Evolutionary conservation across 2,888 invertebrate species (phyloP), one percentile per base, ranked within the genome.

Genomic region (Xanthia togata): DNA sequence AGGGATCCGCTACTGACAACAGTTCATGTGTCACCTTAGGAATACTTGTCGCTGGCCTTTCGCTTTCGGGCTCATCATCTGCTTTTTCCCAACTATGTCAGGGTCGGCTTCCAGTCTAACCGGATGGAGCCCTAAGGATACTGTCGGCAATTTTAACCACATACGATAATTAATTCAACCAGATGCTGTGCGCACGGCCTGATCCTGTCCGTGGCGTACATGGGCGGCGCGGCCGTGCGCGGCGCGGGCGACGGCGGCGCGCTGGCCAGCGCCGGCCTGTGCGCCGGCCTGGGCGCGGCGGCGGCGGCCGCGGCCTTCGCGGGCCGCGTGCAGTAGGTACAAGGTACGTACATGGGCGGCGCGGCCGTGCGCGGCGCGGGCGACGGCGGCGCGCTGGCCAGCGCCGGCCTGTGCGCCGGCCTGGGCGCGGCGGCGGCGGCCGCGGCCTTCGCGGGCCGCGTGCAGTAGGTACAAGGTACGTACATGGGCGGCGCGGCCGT

Each of bases 101-200:
- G 44, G 44, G 44, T 44, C 44, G 14, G 44, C 44, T 44, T 14
- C 44, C 14, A 44, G 44, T 44, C 12, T 14, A 44, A 44, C 44
- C 12, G 12, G 47, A 47, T 50, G 20, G 20, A 20, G 20, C 50
- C 20, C 8, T 20, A 50, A 47, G 5, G 41, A 41, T 41, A 41
- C 9, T 41, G 41, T 41, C 41, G 41, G 41, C 41, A 11, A 9
- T 41, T 41, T 0, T 41, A 41, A 41, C 41, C 41, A 41, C 9
- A 41, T 17, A 44, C 14, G 14, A 4, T 44, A n/a, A n/a, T 14
- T 0, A 5, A 47, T 17, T 5, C 35, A 0, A 9, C 0, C 92
- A 97, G 97, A 84, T 97, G 97, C 89, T 97, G 97, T 0, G 97
- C 97, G 0, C 97, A 97, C 89, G 97, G 97, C 0, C 91, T 97